phyloP scores from a whole-genome alignment of 2,113 vertebrate species.

The Megaceryle maxima region DNA sequence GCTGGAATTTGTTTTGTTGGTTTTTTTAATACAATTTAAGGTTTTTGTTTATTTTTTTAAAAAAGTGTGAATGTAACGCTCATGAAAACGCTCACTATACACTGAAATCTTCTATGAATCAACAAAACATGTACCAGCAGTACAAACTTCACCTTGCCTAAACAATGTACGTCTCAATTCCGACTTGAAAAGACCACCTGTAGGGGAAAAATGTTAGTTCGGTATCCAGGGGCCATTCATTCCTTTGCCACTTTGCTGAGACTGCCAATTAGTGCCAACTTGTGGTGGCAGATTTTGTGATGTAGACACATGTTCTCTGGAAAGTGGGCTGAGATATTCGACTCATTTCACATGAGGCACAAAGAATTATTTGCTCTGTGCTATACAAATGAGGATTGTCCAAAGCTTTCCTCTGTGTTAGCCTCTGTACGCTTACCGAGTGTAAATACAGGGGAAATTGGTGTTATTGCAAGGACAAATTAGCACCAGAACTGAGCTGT shows the following conservation, averaged over 20 bases:
- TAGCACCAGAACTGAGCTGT: conserved; percentile 76
- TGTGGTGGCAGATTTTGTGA: conserved; percentile 77
- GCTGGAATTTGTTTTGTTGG: conserved; percentile 52
- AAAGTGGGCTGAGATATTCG: conserved; percentile 73
- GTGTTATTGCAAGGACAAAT: conserved; percentile 75
- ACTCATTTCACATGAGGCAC: conserved; percentile 68
- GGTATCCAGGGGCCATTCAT: conserved; percentile 73
- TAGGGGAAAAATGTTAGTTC: conserved; percentile 76
- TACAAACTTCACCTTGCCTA: conserved; percentile 69
- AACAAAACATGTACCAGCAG: conserved; percentile 66
- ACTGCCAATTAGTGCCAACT: conserved; percentile 77
- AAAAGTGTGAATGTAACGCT: conserved; percentile 31
- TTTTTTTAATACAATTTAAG: conserved; percentile 23
- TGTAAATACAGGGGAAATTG: conserved; percentile 75
- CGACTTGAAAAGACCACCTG: conserved; percentile 76
- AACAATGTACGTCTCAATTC: conserved; percentile 69
- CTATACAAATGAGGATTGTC: conserved; percentile 75
- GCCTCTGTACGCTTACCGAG: conserved; percentile 71
- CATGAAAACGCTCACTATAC: background rate
- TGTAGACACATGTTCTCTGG: conserved; percentile 74
- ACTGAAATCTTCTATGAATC: conserved; percentile 52
- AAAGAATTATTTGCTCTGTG: conserved; percentile 75
- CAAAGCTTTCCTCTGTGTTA: conserved; percentile 71
- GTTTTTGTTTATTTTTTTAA: conserved; percentile 59
- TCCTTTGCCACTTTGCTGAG: conserved; percentile 72